Evolutionary conservation across 1,140 invertebrate genomes (phyloP).

Genomic region (Drosophila kanapiae): DNA sequence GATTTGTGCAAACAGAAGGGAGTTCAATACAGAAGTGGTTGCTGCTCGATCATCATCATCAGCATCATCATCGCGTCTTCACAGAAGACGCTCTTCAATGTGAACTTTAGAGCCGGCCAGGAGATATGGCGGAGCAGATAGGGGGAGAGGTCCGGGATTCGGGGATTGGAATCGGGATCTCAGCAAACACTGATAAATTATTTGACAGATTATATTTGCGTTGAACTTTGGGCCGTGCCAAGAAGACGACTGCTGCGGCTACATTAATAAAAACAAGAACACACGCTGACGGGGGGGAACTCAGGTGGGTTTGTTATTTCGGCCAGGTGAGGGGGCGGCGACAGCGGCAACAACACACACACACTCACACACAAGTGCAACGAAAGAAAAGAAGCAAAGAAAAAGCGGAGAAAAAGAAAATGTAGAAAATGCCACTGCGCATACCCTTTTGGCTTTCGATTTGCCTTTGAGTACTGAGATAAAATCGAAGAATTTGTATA

Average conservation of each 20-base stretch:
- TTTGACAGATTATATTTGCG: constrained; percentile 83
- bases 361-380: constrained; percentile 7
- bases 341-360: neutral
- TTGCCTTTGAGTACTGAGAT: neutral
- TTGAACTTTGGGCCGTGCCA: constrained; percentile 66
- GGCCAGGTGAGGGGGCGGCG: neutral
- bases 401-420: constrained; percentile 14
- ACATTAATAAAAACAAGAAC: constrained; percentile 67
- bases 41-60: constrained; percentile 25
- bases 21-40: constrained; percentile 33
- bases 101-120: constrained; percentile 25
- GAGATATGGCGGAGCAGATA: constrained; percentile 8
- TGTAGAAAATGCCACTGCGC: neutral
- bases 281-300: constrained; percentile 39
- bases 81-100: constrained; percentile 26
- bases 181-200: constrained; percentile 80
- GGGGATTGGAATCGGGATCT: constrained; percentile 42
- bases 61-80: constrained; percentile 1
- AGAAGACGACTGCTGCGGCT: constrained; percentile 9
- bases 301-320: constrained; percentile 6
- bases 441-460: constrained; percentile 5
- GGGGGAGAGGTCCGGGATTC: neutral
- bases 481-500: neutral
- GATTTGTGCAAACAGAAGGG: constrained; percentile 50
- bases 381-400: neutral